phyloP scores from a whole-genome alignment of 2,797 vertebrate genomes.

The Chiroxiphia lanceolata region DNA sequence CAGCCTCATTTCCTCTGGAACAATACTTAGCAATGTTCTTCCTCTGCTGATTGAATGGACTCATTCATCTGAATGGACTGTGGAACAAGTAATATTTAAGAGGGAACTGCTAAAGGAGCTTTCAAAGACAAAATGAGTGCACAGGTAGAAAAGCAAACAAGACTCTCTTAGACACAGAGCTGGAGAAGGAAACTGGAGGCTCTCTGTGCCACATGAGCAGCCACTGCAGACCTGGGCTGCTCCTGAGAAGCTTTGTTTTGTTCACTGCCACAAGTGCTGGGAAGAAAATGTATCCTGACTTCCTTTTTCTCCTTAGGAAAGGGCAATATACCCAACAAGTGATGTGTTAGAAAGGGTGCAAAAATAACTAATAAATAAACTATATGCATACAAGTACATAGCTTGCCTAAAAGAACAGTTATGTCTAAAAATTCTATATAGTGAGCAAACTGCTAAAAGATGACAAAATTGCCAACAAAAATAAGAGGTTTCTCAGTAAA shows the following conservation, averaged over 20 bases:
- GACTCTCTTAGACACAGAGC: background rate
- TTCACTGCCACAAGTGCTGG: background rate
- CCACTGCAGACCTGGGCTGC: background rate
- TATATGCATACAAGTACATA: background rate
- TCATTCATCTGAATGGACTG: background rate
- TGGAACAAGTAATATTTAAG: background rate
- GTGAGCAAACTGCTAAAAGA: background rate
- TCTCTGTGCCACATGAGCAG: accelerated
- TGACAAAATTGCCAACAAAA: background rate
- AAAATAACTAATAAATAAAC: background rate
- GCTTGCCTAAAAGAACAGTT: background rate
- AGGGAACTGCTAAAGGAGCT: background rate
- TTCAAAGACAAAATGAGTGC: background rate
- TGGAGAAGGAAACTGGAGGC: background rate
- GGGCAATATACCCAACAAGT: background rate
- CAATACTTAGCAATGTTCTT: background rate
- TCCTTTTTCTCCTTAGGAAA: background rate
- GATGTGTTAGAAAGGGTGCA: background rate
- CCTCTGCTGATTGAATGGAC: background rate
- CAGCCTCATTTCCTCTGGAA: background rate
- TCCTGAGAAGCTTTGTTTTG: background rate
- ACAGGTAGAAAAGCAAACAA: background rate
- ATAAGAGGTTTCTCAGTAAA: background rate
- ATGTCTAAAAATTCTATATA: background rate
- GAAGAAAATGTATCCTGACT: background rate